Conservation (phyloP, 2,113 vertebrate genomes). For the Centropus bengalensis region DNA sequence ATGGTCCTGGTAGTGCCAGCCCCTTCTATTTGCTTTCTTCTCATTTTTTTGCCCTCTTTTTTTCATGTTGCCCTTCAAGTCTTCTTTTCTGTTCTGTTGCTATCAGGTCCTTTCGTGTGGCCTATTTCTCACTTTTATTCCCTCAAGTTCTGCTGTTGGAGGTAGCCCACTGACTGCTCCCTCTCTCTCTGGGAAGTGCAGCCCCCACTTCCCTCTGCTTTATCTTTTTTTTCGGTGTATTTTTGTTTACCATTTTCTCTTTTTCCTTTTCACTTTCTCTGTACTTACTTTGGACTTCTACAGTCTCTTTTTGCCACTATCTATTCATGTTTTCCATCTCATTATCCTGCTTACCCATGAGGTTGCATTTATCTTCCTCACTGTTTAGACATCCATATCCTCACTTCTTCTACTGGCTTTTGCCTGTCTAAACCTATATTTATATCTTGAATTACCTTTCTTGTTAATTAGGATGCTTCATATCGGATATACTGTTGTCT, state of each 20-base stretch:
- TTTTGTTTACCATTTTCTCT: not conserved
- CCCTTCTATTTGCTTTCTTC: not conserved
- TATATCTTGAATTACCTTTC: not conserved
- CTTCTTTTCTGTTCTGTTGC: not conserved
- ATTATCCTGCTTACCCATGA: not conserved
- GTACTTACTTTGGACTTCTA: not conserved
- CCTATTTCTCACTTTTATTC: not conserved
- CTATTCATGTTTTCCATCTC: not conserved
- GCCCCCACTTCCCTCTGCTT: not conserved
- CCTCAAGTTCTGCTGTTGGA: not conserved
- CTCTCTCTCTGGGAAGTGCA: not conserved
- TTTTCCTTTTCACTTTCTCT: not conserved
- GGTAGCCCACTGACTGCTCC: not conserved
- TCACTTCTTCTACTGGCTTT: not conserved
- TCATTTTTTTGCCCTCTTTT: not conserved
- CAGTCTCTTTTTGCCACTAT: not conserved
- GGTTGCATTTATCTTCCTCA: not conserved
- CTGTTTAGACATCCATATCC: not conserved
- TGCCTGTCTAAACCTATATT: not conserved
- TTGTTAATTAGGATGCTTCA: not conserved
- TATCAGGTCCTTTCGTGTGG: not conserved
- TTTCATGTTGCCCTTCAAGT: not conserved
- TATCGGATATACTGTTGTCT: not conserved
- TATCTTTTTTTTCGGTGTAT: not conserved
- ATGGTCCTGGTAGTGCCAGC: not conserved